These are phyloP conservation scores for Dascyllus trimaculatus DNA, from an alignment of 2,113 vertebrate genomes.

Conservation along the genomic window DNA sequence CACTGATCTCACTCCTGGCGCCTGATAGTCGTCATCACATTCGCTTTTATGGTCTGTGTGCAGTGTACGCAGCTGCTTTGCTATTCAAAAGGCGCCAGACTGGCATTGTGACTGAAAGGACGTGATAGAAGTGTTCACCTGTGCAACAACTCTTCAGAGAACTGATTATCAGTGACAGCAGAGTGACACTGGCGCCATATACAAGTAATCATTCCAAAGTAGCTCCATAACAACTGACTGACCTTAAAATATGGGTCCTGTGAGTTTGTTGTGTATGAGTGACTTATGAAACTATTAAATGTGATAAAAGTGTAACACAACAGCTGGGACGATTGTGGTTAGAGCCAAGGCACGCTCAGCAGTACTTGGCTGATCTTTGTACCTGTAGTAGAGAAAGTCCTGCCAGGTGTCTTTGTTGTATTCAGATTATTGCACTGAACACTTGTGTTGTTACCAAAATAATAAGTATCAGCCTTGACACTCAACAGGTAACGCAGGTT, in stretches of 20 bases:
- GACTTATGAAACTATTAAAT: constrained; percentile 33
- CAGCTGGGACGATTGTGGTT: constrained; percentile 41
- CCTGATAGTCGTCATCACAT: constrained; percentile 72
- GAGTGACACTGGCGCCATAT: constrained; percentile 48
- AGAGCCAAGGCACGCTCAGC: neutral
- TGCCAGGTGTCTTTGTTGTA: constrained; percentile 30
- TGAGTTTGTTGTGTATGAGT: constrained; percentile 17
- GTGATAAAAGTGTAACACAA: constrained; percentile 25
- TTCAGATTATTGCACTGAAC: constrained; percentile 8
- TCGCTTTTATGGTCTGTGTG: constrained; percentile 76
- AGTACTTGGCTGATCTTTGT: constrained; percentile 21
- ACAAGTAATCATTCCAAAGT: constrained; percentile 50
- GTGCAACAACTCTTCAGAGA: constrained; percentile 40
- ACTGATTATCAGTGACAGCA: constrained; percentile 55
- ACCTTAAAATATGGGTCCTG: constrained; percentile 30
- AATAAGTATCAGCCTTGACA: constrained; percentile 48
- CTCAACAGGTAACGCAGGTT: constrained; percentile 84
- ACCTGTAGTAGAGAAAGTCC: constrained; percentile 11
- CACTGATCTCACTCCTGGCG: constrained; percentile 70
- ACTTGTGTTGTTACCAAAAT: constrained; percentile 42
- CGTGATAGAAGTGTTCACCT: constrained; percentile 69
- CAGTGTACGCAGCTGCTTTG: constrained; percentile 81
- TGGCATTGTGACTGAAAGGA: constrained; percentile 68
- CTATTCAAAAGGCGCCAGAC: constrained; percentile 80
- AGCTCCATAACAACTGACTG: constrained; percentile 40